Evolutionary conservation across 2,888 invertebrate species (phyloP).

Genomic region (Diarsia rubi): DNA sequence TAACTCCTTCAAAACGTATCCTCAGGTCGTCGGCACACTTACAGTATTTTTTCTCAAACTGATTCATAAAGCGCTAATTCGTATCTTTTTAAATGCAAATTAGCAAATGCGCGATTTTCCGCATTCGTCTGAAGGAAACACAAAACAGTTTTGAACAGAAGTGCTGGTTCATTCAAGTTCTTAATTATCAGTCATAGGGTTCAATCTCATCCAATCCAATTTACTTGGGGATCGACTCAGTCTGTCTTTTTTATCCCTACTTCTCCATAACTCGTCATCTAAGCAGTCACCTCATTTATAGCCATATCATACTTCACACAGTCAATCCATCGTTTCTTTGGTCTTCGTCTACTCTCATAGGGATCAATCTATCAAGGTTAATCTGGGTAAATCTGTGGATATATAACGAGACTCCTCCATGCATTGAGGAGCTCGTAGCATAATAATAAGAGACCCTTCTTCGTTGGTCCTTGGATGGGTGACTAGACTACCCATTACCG

Average conservation of each 20-base stretch:
- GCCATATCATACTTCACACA: no score
- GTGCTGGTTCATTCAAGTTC: background rate
- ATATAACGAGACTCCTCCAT: background rate
- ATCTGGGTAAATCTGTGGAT: background rate
- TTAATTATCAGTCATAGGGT: background rate
- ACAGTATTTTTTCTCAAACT: slow-evolving; percentile 53
- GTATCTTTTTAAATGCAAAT: slow-evolving; percentile 72
- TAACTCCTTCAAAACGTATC: slow-evolving; percentile 32
- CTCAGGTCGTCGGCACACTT: slow-evolving; percentile 70
- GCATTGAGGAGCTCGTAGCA: no score
- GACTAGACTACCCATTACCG: no score
- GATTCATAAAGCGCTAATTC: slow-evolving; percentile 67
- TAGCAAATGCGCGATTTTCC: slow-evolving; percentile 65
- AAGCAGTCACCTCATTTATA: no score
- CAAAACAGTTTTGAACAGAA: background rate
- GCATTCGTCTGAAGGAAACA: slow-evolving; percentile 40
- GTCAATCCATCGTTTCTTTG: no score
- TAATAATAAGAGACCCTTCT: no score
- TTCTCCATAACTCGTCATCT: no score
- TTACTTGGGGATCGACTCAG: no score
- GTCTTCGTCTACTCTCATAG: no score
- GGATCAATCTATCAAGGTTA: background rate
- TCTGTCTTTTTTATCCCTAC: no score
- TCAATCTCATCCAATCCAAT: no score
- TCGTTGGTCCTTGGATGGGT: no score